Conservation (phyloP, 1,140 invertebrate genomes). For the Pseudomyrmex concolor region DNA sequence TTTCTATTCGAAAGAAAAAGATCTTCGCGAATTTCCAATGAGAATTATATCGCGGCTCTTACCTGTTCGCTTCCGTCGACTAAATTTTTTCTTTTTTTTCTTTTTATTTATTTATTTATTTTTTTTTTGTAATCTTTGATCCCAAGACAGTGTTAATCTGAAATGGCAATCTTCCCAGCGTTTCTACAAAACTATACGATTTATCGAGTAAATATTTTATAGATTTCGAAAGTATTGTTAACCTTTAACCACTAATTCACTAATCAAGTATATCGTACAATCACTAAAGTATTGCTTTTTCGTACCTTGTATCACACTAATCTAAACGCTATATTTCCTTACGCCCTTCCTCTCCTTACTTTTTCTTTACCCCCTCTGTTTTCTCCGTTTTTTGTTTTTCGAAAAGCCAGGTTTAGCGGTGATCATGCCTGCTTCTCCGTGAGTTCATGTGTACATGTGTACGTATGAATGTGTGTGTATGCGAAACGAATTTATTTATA, state of each 20-base stretch:
- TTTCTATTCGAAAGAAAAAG: constrained; percentile 13
- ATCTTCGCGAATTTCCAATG: constrained; percentile 1
- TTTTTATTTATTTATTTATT: constrained; percentile 47
- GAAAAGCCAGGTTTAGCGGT: constrained; percentile 65
- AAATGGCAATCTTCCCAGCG: constrained; percentile 73
- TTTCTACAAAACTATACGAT: constrained; percentile 85
- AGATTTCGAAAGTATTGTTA: constrained; percentile 82
- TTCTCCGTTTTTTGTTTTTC: background rate
- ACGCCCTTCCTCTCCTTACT: constrained; percentile 50
- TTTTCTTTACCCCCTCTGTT: constrained; percentile 31
- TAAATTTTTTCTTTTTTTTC: constrained; percentile 9
- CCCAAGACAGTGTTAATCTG: constrained; percentile 66
- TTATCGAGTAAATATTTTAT: constrained; percentile 83
- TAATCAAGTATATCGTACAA: constrained; percentile 85
- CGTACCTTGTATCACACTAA: constrained; percentile 85
- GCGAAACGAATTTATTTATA: constrained; percentile 28
- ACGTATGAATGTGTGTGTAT: constrained; percentile 5
- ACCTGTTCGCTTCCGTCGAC: constrained; percentile 4
- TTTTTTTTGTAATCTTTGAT: constrained; percentile 58
- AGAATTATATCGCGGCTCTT: background rate
- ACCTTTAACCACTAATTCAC: constrained; percentile 79
- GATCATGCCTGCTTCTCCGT: constrained; percentile 66
- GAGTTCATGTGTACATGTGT: constrained; percentile 19
- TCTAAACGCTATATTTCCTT: constrained; percentile 78
- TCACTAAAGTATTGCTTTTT: constrained; percentile 86